These are phyloP conservation scores for Euura lappo DNA, from an alignment of 1,140 invertebrate genomes.

Conservation along the genomic window DNA sequence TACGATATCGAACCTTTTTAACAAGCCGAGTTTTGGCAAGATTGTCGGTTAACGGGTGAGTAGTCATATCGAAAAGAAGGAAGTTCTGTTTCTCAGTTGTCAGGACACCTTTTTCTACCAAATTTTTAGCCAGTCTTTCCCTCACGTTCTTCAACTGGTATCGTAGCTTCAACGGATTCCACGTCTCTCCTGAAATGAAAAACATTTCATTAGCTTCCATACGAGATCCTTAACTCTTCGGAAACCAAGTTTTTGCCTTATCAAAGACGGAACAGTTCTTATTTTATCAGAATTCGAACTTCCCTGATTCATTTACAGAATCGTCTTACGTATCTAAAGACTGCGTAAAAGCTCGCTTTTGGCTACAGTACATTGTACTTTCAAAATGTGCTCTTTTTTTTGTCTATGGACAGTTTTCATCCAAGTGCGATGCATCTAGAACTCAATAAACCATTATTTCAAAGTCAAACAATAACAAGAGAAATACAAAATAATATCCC, in stretches of 20 bases:
- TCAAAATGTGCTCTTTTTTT: background rate
- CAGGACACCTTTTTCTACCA: constrained; percentile 99
- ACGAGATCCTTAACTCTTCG: background rate
- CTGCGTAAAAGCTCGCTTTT: too few species aligned
- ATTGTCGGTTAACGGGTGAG: constrained; percentile 97
- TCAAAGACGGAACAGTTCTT: too few species aligned
- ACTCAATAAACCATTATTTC: too few species aligned
- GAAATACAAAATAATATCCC: too few species aligned
- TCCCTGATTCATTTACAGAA: too few species aligned
- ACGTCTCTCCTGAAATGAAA: constrained; percentile 89
- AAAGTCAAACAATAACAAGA: too few species aligned
- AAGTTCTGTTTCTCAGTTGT: constrained; percentile 99
- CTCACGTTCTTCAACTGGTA: constrained; percentile 99
- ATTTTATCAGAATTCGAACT: too few species aligned
- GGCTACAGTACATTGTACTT: too few species aligned
- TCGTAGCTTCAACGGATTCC: constrained; percentile 98
- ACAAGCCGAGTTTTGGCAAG: constrained; percentile 95
- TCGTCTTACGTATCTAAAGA: too few species aligned
- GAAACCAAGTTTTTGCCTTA: too few species aligned
- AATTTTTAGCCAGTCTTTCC: constrained; percentile 98
- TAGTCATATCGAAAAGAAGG: constrained; percentile 99
- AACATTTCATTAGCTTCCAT: constrained; percentile 20
- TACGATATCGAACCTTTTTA: constrained; percentile 80
- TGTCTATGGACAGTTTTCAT: background rate
- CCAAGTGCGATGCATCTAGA: too few species aligned